Base-by-base conservation (phyloP, 2,113 vertebrate genomes). In the Lepidothrix coronata region DNA sequence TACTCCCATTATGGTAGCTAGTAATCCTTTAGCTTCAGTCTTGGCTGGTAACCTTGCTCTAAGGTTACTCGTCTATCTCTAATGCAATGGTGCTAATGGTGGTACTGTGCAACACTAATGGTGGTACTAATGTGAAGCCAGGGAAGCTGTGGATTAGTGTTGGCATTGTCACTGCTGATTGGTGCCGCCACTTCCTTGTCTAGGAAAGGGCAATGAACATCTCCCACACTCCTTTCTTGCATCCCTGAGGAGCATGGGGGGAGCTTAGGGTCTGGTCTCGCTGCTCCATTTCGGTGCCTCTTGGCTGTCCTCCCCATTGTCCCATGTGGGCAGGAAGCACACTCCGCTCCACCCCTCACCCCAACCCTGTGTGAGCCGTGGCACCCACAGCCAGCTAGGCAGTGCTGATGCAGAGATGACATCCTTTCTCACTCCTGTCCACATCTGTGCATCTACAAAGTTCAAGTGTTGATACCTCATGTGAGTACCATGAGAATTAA, bases 281-380 rank as follows among this genome's bases (percentile, higher is more conserved):
- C 30, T 72, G 23, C 71, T 85, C 52, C 9, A 4, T 7, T 27
- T 44, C 0, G 0, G 12, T 48, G 22, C 27, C 55, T 67, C 6
- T 30, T 43, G 46, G 31, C 15, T 80, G 54, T 25, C 24, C 58
- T 75, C 51, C 72, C 16, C 8, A 41, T 57, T 76, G 11, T 41
- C 39, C n/a, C 0, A 0, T 2, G 0, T 0, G 31, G 37, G 14
- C 46, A 84, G 37, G 33, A 35, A 55, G 39, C 48, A 67, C 4
- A 12, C 14, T 30, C 23, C 39, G 9, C 55, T 78, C 51, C 39
- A 22, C 44, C 27, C 25, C 20, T 91, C 76, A 25, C 28, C n/a
- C 31, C 31, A 72, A 55, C 20, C 22, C 7, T 1, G 0, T 7
- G 48, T 49, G n/a, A 88, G 24, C 28, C 33, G 41, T 30, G 54